Percentiles rank a stretch among this genome's conserved stretches.
These are phyloP conservation scores for Eospalax fontanierii DNA, from an alignment of 2,797 vertebrate species.

Conservation along the genomic window DNA sequence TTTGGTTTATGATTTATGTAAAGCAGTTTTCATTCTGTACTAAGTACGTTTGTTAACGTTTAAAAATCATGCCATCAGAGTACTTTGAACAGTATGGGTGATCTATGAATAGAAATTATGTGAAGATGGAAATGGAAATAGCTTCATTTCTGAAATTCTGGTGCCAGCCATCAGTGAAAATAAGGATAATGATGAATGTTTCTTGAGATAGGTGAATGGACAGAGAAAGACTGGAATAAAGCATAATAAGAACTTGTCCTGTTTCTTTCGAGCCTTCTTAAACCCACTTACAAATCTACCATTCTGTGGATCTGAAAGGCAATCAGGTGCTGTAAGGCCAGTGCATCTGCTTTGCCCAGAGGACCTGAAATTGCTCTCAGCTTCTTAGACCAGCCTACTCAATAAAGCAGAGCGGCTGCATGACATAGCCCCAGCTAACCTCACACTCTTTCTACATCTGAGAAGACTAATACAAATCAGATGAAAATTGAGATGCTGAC, in stretches of 20 bases:
- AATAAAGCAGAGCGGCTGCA: conserved; percentile 16
- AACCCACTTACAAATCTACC: conserved; percentile 39
- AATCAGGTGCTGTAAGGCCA: conserved; percentile 1
- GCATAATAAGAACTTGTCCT: conserved; percentile 25
- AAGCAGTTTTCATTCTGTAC: neutral
- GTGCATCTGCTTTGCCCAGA: conserved; percentile 23
- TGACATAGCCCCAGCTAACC: conserved; percentile 24
- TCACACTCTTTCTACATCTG: neutral
- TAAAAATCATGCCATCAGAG: conserved; percentile 38
- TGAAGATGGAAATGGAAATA: conserved; percentile 24
- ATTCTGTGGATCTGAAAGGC: conserved; percentile 10
- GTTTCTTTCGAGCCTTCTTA: conserved; percentile 49
- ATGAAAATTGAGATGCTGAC: conserved; percentile 74
- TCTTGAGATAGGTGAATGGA: conserved; percentile 2
- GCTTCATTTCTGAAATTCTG: conserved; percentile 48
- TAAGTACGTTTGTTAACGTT: conserved; percentile 25
- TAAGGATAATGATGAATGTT: conserved; percentile 29
- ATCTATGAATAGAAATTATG: neutral
- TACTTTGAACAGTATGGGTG: conserved; percentile 43
- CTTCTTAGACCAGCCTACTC: neutral
- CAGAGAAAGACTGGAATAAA: conserved; percentile 28
- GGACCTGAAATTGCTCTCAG: neutral
- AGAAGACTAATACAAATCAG: conserved; percentile 72
- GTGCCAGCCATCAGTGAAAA: conserved; percentile 26
- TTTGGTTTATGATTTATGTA: conserved; percentile 32